Base-by-base conservation (phyloP, 1,140 invertebrate genomes). In the Zaprionus vittiger region DNA sequence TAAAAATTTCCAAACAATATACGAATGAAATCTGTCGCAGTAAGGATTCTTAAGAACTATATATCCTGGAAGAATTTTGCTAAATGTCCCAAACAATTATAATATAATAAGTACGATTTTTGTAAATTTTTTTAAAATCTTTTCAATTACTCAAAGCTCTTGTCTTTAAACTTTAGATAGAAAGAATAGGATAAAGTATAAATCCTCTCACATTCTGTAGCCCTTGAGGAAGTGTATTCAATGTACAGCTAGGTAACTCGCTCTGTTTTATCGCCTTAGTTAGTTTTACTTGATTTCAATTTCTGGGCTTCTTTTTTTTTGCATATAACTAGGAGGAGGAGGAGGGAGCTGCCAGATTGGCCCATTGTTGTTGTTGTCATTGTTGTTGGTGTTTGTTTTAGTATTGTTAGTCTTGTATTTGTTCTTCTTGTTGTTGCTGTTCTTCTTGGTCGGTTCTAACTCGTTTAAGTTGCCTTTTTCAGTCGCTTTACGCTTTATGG, bases 401-500 rank as follows among this genome's bases (percentile, higher is more conserved):
- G 37, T 28, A 52, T 47, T 56, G 52, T 54, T 49, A 5, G 41
- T 73, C 22, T 47, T 47, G 41, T 34, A 34, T 34, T 34, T 34
- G 31, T 34, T 55, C 20, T 38, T 52, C 1, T 14, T 47, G 44
- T 26, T 71, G 49, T 26, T 59, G 24, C 22, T 68, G 55, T 7
- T 49, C 15, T 31, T 31, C 6, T 31, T 31, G 7, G 7, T 34
- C 15, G 44, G 47, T 62, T 77, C 59, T 68, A 73, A 73, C 64
- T 73, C 60, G 63, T 68, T 68, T 41, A 61, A 34, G 28, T 14
- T 73, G 69, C 38, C 57, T 66, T 72, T 55, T 69, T 61, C 65
- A 72, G 54, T 22, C 47, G 11, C 38, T 80, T 77, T 54, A 80
- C 78, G 78, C 75, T 80, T 73, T 73, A 55, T 77, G 71, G 72